Conservation (phyloP, 2,113 vertebrate genomes). For the Upupa epops region DNA sequence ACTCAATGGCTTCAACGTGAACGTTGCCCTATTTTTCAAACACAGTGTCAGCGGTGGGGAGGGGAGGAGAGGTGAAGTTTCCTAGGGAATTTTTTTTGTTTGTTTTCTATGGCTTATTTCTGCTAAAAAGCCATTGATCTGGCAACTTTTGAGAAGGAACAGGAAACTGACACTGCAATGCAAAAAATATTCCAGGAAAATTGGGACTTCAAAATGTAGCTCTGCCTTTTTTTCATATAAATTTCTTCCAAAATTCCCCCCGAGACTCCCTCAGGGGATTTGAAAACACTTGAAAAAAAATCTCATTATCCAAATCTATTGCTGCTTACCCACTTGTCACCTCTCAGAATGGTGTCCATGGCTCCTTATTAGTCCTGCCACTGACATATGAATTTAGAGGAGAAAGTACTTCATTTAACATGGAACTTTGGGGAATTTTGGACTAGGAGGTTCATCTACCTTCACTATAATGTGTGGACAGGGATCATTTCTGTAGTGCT, state of each 20-base stretch:
- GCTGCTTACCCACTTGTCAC: conserved; percentile 8
- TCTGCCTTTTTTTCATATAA: neutral
- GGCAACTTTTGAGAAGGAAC: neutral
- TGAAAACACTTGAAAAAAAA: neutral
- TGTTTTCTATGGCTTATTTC: conserved; percentile 23
- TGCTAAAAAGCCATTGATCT: conserved; percentile 8
- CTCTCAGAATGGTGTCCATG: neutral
- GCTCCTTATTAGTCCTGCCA: neutral
- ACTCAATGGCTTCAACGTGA: conserved; percentile 16
- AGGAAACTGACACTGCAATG: conserved; percentile 23
- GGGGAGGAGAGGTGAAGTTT: conserved; percentile 26
- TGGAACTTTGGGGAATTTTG: neutral
- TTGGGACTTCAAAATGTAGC: neutral
- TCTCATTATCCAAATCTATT: neutral
- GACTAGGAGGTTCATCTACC: neutral
- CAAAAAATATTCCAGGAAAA: conserved; percentile 21
- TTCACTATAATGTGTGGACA: neutral
- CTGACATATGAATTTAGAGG: neutral
- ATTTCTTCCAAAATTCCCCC: conserved; percentile 20
- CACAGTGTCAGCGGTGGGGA: neutral
- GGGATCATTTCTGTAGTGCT: neutral
- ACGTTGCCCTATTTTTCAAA: conserved; percentile 26
- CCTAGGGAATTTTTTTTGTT: conserved; percentile 10
- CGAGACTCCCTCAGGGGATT: neutral
- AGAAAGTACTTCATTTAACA: neutral